phyloP scores from a whole-genome alignment of 1,140 invertebrate genomes.

The Cotesia typhae region DNA sequence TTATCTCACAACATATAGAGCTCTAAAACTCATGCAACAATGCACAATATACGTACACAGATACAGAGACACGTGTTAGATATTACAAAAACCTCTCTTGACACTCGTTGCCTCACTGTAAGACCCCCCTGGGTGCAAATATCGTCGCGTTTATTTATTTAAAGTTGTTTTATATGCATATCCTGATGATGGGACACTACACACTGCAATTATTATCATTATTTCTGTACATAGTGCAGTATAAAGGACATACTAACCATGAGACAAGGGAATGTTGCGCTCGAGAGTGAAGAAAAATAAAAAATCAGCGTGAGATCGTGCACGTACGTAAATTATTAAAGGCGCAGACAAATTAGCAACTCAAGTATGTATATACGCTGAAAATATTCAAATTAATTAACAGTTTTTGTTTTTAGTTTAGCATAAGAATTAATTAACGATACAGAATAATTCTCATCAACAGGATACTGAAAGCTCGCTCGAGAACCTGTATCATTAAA shows the following conservation, averaged over 20 bases:
- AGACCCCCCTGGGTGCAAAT: neutral
- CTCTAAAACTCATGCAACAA: conserved; percentile 11
- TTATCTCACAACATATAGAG: neutral
- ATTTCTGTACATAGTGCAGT: too few relatives aligned
- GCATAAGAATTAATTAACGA: conserved; percentile 9
- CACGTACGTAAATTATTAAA: conserved; percentile 9
- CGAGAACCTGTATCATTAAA: neutral
- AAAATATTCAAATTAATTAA: too few relatives aligned
- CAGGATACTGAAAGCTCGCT: too few relatives aligned
- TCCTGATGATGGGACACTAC: too few relatives aligned
- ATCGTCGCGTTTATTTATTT: neutral
- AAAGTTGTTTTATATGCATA: too few relatives aligned
- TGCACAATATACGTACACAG: conserved; percentile 17
- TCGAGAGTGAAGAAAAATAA: neutral
- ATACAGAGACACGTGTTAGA: neutral
- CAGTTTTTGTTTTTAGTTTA: neutral
- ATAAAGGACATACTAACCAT: too few relatives aligned
- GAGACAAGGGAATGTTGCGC: too few relatives aligned
- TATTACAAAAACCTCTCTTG: conserved; percentile 2
- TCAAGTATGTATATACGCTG: too few relatives aligned
- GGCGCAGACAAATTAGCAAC: neutral
- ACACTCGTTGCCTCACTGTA: conserved; percentile 5
- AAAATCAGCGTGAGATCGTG: conserved; percentile 6
- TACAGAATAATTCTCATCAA: neutral
- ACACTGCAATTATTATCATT: too few relatives aligned